Conservation (phyloP, 2,797 vertebrate genomes). For the Tapirus indicus region DNA sequence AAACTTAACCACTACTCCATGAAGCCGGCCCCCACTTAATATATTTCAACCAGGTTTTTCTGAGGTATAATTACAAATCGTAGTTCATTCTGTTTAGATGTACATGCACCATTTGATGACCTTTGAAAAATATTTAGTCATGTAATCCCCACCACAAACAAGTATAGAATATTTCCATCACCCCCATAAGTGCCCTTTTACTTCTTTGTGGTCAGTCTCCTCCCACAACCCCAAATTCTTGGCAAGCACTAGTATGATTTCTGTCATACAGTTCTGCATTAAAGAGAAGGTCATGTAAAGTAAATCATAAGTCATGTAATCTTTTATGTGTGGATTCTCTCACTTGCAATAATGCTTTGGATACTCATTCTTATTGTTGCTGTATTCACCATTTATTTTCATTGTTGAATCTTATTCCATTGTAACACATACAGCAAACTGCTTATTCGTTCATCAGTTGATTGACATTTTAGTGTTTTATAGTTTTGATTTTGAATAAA, state of each 20-base stretch:
- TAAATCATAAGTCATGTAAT: background rate
- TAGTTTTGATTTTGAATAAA: constrained; percentile 36
- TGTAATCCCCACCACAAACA: background rate
- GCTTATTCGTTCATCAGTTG: background rate
- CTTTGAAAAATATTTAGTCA: background rate
- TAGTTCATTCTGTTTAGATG: background rate
- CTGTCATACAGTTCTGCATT: background rate
- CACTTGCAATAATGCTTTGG: background rate
- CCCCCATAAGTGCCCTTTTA: background rate
- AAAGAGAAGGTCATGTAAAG: background rate
- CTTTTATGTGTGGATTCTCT: background rate
- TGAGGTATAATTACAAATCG: background rate
- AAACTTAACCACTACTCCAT: too few species aligned
- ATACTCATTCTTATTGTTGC: background rate
- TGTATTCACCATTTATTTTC: background rate
- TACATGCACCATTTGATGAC: background rate
- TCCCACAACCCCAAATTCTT: background rate
- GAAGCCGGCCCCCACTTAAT: too few species aligned
- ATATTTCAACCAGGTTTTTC: background rate
- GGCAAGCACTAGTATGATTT: background rate
- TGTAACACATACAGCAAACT: background rate
- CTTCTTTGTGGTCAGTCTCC: background rate
- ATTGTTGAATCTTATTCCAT: background rate
- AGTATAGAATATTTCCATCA: background rate
- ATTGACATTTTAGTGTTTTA: background rate